Conservation (phyloP, 1,140 invertebrate genomes). For the Platorchestia sp. region DNA sequence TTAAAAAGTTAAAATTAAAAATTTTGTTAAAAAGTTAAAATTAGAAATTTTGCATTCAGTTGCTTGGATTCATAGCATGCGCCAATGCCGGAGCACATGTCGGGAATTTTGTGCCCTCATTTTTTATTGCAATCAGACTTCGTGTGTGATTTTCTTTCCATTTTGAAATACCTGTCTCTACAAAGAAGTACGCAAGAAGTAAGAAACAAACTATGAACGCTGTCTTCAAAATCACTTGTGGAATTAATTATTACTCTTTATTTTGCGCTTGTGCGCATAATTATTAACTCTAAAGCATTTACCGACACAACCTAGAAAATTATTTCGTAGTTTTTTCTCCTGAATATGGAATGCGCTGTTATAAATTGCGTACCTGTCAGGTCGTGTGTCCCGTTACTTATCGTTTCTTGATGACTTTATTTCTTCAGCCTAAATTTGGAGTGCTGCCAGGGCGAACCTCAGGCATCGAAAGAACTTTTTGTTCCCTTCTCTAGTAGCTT, state of each 20-base stretch:
- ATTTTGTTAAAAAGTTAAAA: no score
- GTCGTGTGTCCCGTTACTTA: neutral
- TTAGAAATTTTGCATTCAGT: no score
- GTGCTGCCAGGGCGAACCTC: neutral
- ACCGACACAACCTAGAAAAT: neutral
- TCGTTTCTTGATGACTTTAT: neutral
- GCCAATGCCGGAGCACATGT: no score
- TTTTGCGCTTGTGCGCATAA: neutral
- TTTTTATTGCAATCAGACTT: no score
- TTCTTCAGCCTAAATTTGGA: neutral
- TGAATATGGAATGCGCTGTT: neutral
- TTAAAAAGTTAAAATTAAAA: no score
- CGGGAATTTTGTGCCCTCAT: no score
- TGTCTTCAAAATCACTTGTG: neutral
- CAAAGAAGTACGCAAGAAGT: neutral
- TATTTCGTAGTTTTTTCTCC: neutral
- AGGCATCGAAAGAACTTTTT: neutral
- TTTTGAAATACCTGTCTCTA: neutral
- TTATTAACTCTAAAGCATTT: neutral
- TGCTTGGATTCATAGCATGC: no score
- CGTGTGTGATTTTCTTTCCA: neutral
- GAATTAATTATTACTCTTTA: neutral
- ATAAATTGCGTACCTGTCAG: neutral
- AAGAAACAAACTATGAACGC: neutral
- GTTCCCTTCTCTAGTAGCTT: neutral